phyloP scores from a whole-genome alignment of 2,888 invertebrate genomes.

The Drosophila ustulata region DNA sequence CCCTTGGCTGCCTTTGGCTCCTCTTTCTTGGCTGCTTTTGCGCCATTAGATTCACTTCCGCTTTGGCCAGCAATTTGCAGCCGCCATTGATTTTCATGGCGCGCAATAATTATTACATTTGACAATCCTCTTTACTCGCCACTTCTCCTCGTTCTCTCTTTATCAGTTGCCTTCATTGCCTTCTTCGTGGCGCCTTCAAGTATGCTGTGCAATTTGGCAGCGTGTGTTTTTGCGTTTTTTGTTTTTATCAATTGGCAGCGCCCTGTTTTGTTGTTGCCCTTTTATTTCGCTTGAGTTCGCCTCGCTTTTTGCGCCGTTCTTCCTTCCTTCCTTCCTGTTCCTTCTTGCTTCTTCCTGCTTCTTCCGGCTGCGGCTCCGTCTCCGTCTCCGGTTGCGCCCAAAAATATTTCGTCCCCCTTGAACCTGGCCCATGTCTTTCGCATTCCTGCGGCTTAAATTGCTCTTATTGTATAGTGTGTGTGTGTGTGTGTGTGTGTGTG shows the following conservation, averaged over 20 bases:
- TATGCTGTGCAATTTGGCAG: slow-evolving; percentile 41
- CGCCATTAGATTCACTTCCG: slow-evolving; percentile 43
- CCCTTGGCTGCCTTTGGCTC: no score
- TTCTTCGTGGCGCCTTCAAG: slow-evolving; percentile 24
- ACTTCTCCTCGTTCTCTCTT: neutral
- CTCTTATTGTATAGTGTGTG: slow-evolving; percentile 59
- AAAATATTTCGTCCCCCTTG: slow-evolving; percentile 1
- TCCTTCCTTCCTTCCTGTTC: slow-evolving; percentile 51
- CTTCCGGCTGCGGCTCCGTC: slow-evolving; percentile 40
- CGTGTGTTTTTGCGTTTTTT: slow-evolving; percentile 44
- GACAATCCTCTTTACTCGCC: neutral
- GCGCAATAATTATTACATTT: slow-evolving; percentile 63
- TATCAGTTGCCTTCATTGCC: neutral
- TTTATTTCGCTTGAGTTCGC: slow-evolving; percentile 53
- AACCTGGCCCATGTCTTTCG: slow-evolving; percentile 51
- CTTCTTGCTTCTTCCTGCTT: slow-evolving; percentile 21
- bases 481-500: slow-evolving; percentile 4
- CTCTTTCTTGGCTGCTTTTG: slow-evolving; percentile 7
- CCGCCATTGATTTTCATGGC: slow-evolving; percentile 69
- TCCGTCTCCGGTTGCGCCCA: neutral
- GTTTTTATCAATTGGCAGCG: slow-evolving; percentile 61
- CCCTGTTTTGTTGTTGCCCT: slow-evolving; percentile 46
- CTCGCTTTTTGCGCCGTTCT: slow-evolving; percentile 20
- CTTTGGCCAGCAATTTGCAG: slow-evolving; percentile 62
- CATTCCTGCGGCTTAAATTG: slow-evolving; percentile 81